Evolutionary conservation across 92 coral and sea anemone species (phyloP).

Genomic region (Paramuricea clavata): DNA sequence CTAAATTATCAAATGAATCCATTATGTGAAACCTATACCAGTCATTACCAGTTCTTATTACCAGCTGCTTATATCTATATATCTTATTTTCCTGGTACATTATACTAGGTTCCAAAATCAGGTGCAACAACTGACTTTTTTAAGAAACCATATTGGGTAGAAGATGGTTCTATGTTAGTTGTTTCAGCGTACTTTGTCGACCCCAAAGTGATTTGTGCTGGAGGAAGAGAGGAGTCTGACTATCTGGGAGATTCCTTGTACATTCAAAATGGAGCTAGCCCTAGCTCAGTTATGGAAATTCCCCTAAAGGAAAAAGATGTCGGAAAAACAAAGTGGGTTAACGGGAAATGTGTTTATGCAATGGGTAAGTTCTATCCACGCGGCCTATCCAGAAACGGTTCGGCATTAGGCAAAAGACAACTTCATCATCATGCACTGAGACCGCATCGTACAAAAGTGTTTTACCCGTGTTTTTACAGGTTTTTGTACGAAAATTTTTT

Average conservation of each 20-base stretch:
- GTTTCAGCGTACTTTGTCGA: conserved; percentile 90
- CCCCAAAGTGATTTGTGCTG: conserved; percentile 79
- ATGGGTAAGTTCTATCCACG: conserved; percentile 75
- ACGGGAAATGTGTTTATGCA: conserved; percentile 78
- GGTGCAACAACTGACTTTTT: conserved; percentile 25
- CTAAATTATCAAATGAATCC: too few relatives aligned
- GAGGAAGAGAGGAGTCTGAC: conserved; percentile 65
- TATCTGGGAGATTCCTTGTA: conserved; percentile 84
- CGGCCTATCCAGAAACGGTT: neutral
- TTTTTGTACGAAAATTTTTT: too few relatives aligned
- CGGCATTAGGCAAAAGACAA: neutral
- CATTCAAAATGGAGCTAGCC: conserved; percentile 76
- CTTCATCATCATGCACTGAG: too few relatives aligned
- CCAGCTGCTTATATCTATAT: neutral
- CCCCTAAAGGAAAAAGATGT: conserved; percentile 83
- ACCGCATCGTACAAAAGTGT: too few relatives aligned
- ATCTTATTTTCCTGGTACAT: neutral
- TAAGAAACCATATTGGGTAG: conserved; percentile 71
- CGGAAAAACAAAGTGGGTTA: conserved; percentile 78
- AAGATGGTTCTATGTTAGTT: conserved; percentile 82
- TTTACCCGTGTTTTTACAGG: too few relatives aligned
- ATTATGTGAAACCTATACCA: too few relatives aligned
- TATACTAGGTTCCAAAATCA: conserved; percentile 67
- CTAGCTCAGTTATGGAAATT: conserved; percentile 56
- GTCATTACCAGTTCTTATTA: too few relatives aligned